Percentiles rank a stretch among this genome's conserved stretches.
These are phyloP conservation scores for Isaurus tuberculatus DNA, from an alignment of 92 coral and sea anemone genomes.

Conservation along the genomic window DNA sequence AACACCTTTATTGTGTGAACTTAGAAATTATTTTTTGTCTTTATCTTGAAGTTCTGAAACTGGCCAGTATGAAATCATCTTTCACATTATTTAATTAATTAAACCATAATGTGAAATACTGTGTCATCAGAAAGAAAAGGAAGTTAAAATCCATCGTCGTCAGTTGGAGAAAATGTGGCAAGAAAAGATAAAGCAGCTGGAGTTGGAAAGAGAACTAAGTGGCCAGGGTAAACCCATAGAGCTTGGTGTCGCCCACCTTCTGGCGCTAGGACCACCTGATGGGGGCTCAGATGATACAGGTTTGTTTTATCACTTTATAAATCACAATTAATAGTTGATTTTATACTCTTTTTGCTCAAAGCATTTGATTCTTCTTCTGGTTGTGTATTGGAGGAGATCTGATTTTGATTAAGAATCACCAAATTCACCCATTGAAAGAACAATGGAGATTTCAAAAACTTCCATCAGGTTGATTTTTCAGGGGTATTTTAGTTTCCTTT, in stretches of 20 bases:
- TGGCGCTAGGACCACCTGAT: constrained; percentile 80
- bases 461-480: too few relatives aligned
- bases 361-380: too few relatives aligned
- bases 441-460: too few relatives aligned
- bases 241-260: constrained; percentile 71
- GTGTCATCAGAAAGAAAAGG: constrained; percentile 82
- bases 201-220: constrained; percentile 60
- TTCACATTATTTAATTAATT: not conserved
- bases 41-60: not conserved
- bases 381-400: too few relatives aligned
- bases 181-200: constrained; percentile 82
- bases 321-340: too few relatives aligned
- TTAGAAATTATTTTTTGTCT: too few relatives aligned
- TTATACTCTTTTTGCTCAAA: too few relatives aligned
- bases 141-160: constrained; percentile 81
- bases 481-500: too few relatives aligned
- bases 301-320: not conserved
- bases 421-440: too few relatives aligned
- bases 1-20: too few relatives aligned
- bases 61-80: not conserved
- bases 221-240: constrained; percentile 80
- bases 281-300: constrained; percentile 46
- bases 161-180: constrained; percentile 91
- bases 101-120: not conserved
- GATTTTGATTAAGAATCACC: too few relatives aligned